A percentile compares a stretch with the other conserved stretches of the same genome.
These are phyloP conservation scores for Drosophila santomea DNA, from an alignment of 1,140 invertebrate genomes.

Conservation along the genomic window DNA sequence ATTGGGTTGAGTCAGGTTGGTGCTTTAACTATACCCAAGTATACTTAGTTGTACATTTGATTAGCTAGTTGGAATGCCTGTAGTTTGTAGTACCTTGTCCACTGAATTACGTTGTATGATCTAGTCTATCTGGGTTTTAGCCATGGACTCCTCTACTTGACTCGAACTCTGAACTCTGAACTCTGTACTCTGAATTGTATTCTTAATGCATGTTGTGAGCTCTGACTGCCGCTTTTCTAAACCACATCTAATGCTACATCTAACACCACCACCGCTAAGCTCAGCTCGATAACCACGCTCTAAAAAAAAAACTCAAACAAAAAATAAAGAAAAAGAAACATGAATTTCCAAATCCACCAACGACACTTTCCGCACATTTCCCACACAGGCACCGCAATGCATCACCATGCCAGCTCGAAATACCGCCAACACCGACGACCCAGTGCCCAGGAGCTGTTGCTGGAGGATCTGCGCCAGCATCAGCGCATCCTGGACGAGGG, in stretches of 20 bases:
- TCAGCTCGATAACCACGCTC: constrained; percentile 35
- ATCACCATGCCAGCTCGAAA: constrained; percentile 32
- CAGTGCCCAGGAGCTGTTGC: constrained; percentile 70
- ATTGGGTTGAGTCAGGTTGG: constrained; percentile 78
- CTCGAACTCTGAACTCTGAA: constrained; percentile 40
- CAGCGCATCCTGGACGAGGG: constrained; percentile 79
- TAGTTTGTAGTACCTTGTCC: constrained; percentile 49
- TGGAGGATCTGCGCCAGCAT: constrained; percentile 75
- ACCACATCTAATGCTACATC: constrained; percentile 51
- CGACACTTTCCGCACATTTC: constrained; percentile 79
- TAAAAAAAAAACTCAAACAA: constrained; percentile 41
- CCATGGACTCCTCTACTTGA: constrained; percentile 77
- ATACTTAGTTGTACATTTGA: constrained; percentile 18
- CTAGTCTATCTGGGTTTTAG: constrained; percentile 45
- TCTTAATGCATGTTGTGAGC: constrained; percentile 65
- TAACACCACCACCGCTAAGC: constrained; percentile 47
- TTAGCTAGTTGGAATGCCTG: constrained; percentile 57
- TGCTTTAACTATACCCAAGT: constrained; percentile 8
- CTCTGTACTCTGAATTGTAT: constrained; percentile 43
- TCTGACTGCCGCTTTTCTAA: constrained; percentile 47
- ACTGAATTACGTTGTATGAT: constrained; percentile 37
- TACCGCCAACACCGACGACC: constrained; percentile 44
- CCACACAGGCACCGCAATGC: constrained; percentile 34
- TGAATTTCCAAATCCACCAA: constrained; percentile 61
- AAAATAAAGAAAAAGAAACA: constrained; percentile 8